A percentile compares a stretch with the other conserved stretches of the same genome.
Evolutionary conservation across 1,140 invertebrate genomes (phyloP).

Genomic region (Rhynchophorus ferrugineus): DNA sequence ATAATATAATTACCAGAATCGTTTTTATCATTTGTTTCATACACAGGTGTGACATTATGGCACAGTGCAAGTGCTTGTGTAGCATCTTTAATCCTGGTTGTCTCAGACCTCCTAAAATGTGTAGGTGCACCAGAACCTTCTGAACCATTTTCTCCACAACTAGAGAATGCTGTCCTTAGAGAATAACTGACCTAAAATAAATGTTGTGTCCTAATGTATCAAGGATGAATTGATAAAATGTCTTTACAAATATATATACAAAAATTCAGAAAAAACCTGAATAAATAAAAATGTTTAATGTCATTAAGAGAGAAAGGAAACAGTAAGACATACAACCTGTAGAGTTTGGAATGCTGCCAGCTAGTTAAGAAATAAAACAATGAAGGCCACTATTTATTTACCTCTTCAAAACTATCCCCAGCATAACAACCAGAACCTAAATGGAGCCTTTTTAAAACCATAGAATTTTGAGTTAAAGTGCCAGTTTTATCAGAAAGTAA

Average conservation of each 20-base stretch:
- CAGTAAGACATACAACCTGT: too few relatives aligned
- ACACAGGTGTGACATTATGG: conserved; percentile 98
- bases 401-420: conserved; percentile 82
- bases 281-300: neutral
- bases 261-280: neutral
- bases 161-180: conserved; percentile 12
- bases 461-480: conserved; percentile 97
- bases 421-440: conserved; percentile 83
- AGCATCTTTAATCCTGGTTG: conserved; percentile 79
- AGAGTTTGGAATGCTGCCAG: too few relatives aligned
- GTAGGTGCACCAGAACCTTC: conserved; percentile 13
- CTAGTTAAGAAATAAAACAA: too few relatives aligned
- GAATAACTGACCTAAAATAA: neutral
- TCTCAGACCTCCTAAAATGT: conserved; percentile 52
- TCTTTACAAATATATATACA: too few relatives aligned
- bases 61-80: conserved; percentile 93
- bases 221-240: too few relatives aligned
- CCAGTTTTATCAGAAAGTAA: conserved; percentile 97
- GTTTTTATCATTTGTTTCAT: conserved; percentile 55
- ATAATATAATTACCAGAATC: conserved; percentile 32
- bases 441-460: conserved; percentile 94
- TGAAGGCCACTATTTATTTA: too few relatives aligned
- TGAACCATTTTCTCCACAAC: conserved; percentile 10
- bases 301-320: too few relatives aligned
- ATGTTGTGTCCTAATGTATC: too few relatives aligned